Conservation (phyloP, 2,113 vertebrate species). For the Paralichthys olivaceus region DNA sequence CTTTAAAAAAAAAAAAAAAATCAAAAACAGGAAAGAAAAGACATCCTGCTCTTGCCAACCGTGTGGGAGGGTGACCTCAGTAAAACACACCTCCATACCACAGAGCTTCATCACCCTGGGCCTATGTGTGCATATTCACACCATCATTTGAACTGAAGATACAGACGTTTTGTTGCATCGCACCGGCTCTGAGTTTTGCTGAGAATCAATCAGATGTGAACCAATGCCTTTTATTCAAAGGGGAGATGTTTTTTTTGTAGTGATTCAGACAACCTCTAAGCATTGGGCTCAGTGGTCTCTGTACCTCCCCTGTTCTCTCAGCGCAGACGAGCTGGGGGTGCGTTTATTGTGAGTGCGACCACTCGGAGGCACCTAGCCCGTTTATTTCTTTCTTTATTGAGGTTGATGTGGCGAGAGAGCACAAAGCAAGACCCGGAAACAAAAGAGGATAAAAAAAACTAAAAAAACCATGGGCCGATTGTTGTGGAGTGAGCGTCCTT, state of each 20-base stretch:
- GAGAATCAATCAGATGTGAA: conserved; percentile 70
- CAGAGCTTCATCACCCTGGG: conserved; percentile 51
- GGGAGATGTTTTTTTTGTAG: conserved; percentile 45
- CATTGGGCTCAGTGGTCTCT: conserved; percentile 74
- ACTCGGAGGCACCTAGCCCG: conserved; percentile 78
- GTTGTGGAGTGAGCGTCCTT: conserved; percentile 72
- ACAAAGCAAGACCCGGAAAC: conserved; percentile 64
- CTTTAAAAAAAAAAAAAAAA: conserved; percentile 33
- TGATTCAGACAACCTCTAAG: conserved; percentile 78
- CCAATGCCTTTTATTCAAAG: conserved; percentile 65
- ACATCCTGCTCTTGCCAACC: conserved; percentile 50
- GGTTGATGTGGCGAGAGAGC: conserved; percentile 72
- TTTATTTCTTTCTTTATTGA: conserved; percentile 86
- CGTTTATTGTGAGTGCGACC: conserved; percentile 79
- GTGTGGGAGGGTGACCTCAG: conserved; percentile 53
- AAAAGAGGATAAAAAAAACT: conserved; percentile 38
- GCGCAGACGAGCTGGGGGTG: conserved; percentile 54
- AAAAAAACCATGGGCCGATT: conserved; percentile 44
- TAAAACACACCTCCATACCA: conserved; percentile 54
- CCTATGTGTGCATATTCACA: conserved; percentile 50
- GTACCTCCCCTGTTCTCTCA: conserved; percentile 56
- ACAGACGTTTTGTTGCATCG: conserved; percentile 55
- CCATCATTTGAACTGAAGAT: conserved; percentile 59
- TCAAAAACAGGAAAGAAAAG: conserved; percentile 2
- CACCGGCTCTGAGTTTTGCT: conserved; percentile 55